A percentile compares a stretch with the other conserved stretches of the same genome.
These are phyloP conservation scores for Andrena trimmerana DNA, from an alignment of 2,888 invertebrate species.

Conservation along the genomic window DNA sequence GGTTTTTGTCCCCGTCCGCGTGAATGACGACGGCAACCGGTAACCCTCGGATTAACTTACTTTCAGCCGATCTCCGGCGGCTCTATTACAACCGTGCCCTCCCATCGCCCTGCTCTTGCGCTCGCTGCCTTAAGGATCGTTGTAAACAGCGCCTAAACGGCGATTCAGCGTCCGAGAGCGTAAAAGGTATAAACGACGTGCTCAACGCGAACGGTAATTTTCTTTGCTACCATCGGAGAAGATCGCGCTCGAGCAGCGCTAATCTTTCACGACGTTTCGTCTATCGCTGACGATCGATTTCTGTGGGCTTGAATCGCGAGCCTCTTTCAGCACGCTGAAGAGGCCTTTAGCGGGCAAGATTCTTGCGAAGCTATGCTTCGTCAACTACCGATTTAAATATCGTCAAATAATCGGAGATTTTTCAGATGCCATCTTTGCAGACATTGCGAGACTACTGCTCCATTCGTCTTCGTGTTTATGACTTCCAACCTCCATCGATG, in stretches of 20 bases:
- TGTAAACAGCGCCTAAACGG: slow-evolving; percentile 66
- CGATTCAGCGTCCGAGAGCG: slow-evolving; percentile 48
- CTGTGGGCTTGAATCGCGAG: neutral
- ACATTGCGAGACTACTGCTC: neutral
- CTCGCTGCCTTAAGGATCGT: slow-evolving; percentile 42
- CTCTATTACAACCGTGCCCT: slow-evolving; percentile 44
- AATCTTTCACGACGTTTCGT: slow-evolving; percentile 53
- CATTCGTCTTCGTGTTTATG: neutral
- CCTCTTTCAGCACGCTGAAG: neutral
- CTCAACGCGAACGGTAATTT: slow-evolving; percentile 58
- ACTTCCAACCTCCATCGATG: neutral
- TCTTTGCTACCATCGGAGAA: slow-evolving; percentile 41
- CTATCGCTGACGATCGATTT: slow-evolving; percentile 40
- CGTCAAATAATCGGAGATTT: neutral
- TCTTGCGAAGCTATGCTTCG: neutral
- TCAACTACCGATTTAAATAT: neutral
- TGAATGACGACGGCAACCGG: slow-evolving; percentile 41
- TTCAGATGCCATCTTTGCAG: no score
- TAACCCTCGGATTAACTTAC: slow-evolving; percentile 61
- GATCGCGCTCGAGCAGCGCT: slow-evolving; percentile 26
- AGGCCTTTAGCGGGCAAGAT: slow-evolving; percentile 3
- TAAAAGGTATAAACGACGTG: slow-evolving; percentile 64
- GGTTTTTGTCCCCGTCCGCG: slow-evolving; percentile 47
- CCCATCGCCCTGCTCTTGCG: slow-evolving; percentile 4
- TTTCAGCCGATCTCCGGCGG: slow-evolving; percentile 50